A percentile compares a stretch with the other conserved stretches of the same genome.
These are phyloP conservation scores for Formica selysi DNA, from an alignment of 1,140 invertebrate species.

Conservation along the genomic window DNA sequence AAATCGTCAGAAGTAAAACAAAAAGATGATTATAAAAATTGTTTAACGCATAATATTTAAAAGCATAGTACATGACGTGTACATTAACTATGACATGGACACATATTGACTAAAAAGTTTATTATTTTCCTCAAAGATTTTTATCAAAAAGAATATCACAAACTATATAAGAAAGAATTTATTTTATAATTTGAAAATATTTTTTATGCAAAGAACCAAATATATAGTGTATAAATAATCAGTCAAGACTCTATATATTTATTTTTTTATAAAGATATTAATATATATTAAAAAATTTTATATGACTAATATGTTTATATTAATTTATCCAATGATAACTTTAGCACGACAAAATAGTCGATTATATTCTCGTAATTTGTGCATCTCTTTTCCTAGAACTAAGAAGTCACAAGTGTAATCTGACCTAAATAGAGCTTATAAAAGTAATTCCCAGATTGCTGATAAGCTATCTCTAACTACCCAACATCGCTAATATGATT, in stretches of 20 bases:
- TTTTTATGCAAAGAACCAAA: too few relatives aligned
- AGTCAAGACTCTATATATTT: neutral
- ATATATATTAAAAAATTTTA: neutral
- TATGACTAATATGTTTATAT: neutral
- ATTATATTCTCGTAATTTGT: neutral
- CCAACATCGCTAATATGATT: neutral
- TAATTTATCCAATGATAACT: slow-evolving; percentile 5
- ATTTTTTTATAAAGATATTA: neutral
- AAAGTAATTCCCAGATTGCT: slow-evolving; percentile 27
- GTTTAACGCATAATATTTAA: too few relatives aligned
- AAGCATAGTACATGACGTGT: too few relatives aligned
- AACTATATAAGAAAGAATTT: too few relatives aligned
- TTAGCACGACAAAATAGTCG: neutral
- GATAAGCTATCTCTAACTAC: slow-evolving; percentile 42
- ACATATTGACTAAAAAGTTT: too few relatives aligned
- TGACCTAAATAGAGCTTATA: slow-evolving; percentile 42
- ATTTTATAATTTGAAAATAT: too few relatives aligned
- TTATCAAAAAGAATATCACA: too few relatives aligned
- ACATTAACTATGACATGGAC: too few relatives aligned
- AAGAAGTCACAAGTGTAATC: slow-evolving; percentile 20
- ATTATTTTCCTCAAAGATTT: too few relatives aligned
- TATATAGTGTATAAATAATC: too few relatives aligned
- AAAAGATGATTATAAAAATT: neutral
- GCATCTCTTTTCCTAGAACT: neutral
- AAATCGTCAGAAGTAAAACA: neutral